Evolutionary conservation across 2,888 invertebrate genomes (phyloP), one percentile per base, ranked within the genome.

Genomic region (Tetragnatha montana): DNA sequence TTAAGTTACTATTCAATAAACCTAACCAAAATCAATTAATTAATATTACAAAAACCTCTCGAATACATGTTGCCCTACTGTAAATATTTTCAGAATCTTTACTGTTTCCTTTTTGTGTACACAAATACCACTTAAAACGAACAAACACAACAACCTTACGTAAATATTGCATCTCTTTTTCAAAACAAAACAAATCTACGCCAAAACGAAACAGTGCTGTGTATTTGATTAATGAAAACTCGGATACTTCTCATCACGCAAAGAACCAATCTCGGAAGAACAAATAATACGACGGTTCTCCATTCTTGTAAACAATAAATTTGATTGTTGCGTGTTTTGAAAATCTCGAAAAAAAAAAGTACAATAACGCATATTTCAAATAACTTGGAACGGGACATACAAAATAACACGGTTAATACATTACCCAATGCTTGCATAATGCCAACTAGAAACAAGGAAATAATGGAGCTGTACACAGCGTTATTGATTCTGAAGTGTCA

Each of bases 211-310:
- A n/a, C n/a, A n/a, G n/a, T 60, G 60, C 1, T 12, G 17, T 17
- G 60, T 17, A 60, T 60, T 60, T 60, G 60, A 60, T 60, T 50
- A 76, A 76, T 76, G 19, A 19, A 50, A 12, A 4, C 8, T 19
- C 50, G 21, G 21, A 49, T 21, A 73, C 35, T 35, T n/a, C 49
- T n/a, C 6, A 73, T 10, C 76, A 76, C 76, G 76, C 76, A 50
- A 76, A 76, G 21, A 76, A 76, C 50, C 6, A 76, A 76, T 76
- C 50, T 76, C 19, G 49, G 49, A 21, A 50, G 8, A 76, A n/a
- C 8, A 50, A 19, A n/a, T 7, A 73, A n/a, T 19, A 2, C 8
- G 6, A 3, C 19, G 19, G 19, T 8, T 8, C 4, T 19, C 21
- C 50, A n/a, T 10, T n/a, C 12, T 49, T n/a, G 49, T 49, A 76